A percentile compares a stretch with the other conserved stretches of the same genome.
These are phyloP conservation scores for Eulithis prunata DNA, from an alignment of 2,888 invertebrate genomes.

Conservation along the genomic window DNA sequence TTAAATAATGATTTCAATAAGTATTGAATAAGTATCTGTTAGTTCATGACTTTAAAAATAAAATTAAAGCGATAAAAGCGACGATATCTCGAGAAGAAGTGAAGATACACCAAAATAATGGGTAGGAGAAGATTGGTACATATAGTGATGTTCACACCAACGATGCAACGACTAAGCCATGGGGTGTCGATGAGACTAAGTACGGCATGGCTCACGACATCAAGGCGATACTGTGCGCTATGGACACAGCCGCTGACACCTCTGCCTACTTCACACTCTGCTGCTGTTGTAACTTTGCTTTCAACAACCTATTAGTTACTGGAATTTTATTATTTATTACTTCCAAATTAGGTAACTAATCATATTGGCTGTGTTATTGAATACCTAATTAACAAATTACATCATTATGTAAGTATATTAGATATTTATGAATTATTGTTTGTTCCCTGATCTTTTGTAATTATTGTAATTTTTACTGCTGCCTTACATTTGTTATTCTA, in stretches of 20 bases:
- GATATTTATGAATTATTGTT: too few species aligned
- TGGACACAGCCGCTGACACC: conserved; percentile 64
- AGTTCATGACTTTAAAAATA: conserved; percentile 65
- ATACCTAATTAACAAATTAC: too few species aligned
- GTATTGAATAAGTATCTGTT: conserved; percentile 46
- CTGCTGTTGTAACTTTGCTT: conserved; percentile 40
- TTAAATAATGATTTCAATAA: conserved; percentile 53
- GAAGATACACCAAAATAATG: conserved; percentile 69
- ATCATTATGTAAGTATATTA: too few species aligned
- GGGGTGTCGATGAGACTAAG: conserved; percentile 73
- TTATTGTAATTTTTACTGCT: too few species aligned
- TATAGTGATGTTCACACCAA: conserved; percentile 64
- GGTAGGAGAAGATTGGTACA: conserved; percentile 47
- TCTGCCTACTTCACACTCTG: conserved; percentile 60
- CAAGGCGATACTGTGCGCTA: conserved; percentile 67
- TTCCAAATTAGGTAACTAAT: too few species aligned
- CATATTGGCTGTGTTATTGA: too few species aligned
- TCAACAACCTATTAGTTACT: too few species aligned
- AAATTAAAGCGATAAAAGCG: conserved; percentile 48
- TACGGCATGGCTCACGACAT: conserved; percentile 75
- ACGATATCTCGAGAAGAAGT: conserved; percentile 67
- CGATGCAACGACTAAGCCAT: conserved; percentile 80
- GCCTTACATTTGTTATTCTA: not conserved
- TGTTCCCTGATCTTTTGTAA: too few species aligned
- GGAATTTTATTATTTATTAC: too few species aligned